A percentile compares a stretch with the other conserved stretches of the same genome.
These are phyloP conservation scores for Epinephelus moara DNA, from an alignment of 2,113 vertebrate species.

Conservation along the genomic window DNA sequence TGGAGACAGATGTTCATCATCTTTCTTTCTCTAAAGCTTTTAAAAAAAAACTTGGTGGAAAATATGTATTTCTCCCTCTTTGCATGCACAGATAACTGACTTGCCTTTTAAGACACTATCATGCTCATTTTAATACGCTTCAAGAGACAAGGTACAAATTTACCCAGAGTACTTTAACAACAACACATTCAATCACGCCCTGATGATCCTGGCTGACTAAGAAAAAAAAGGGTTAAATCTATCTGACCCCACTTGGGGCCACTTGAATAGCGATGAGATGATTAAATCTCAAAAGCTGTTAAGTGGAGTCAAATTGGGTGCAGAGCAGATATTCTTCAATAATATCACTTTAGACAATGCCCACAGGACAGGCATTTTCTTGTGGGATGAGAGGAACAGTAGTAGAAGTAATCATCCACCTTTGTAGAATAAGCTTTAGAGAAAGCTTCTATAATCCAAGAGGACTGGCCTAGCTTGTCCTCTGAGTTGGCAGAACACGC, in stretches of 20 bases:
- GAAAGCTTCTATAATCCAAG: conserved; percentile 35
- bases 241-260: conserved; percentile 23
- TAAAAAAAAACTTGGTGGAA: not conserved
- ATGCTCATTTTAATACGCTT: not conserved
- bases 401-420: conserved; percentile 19
- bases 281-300: conserved; percentile 54
- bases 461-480: not conserved
- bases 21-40: too few relatives aligned
- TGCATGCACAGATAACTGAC: not conserved
- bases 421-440: conserved; percentile 10
- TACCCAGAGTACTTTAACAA: conserved; percentile 30
- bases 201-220: conserved; percentile 25
- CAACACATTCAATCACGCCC: conserved; percentile 30
- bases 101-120: not conserved
- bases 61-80: not conserved
- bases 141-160: not conserved
- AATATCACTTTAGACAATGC: conserved; percentile 25
- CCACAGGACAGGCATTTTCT: not conserved
- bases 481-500: conserved; percentile 2
- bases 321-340: conserved; percentile 32
- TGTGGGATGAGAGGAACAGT: conserved; percentile 17
- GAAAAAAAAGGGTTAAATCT: conserved; percentile 43
- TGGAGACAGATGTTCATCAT: not conserved
- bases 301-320: conserved; percentile 43
- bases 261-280: conserved; percentile 27